Percentiles rank a stretch among this genome's conserved stretches.
Evolutionary conservation across 30 jellyfish, hydroid and myxozoan genomes (phyloP).

Genomic region (Morbakka virulenta): DNA sequence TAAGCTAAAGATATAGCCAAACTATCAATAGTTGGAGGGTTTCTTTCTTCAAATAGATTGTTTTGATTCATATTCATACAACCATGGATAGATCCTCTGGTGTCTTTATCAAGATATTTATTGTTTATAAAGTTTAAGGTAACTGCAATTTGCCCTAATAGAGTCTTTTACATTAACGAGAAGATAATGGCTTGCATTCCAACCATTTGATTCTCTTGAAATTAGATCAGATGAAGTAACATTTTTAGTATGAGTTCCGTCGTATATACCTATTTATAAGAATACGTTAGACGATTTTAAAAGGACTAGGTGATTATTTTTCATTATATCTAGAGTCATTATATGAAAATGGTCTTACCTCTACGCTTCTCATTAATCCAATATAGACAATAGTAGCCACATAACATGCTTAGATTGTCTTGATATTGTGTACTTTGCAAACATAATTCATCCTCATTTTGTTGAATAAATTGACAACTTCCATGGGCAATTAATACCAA

Average conservation of each 20-base stretch:
- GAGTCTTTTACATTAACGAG: too few relatives aligned
- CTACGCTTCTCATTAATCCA: too few relatives aligned
- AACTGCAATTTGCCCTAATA: too few relatives aligned
- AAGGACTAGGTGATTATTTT: not conserved
- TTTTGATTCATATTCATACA: conserved; percentile 35
- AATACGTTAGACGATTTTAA: not conserved
- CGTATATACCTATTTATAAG: not conserved
- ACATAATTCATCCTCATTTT: conserved; percentile 3
- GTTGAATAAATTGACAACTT: conserved; percentile 11
- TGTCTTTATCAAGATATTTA: conserved; percentile 24
- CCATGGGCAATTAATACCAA: conserved; percentile 10
- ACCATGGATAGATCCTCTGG: too few relatives aligned
- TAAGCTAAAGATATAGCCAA: too few relatives aligned
- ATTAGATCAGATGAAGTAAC: too few relatives aligned
- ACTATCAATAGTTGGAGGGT: too few relatives aligned
- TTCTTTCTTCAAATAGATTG: not conserved
- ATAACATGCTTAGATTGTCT: conserved; percentile 16
- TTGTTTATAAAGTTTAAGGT: not conserved
- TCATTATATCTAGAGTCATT: not conserved
- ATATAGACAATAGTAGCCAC: conserved; percentile 30
- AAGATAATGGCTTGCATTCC: too few relatives aligned
- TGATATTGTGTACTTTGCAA: conserved; percentile 17
- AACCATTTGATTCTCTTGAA: too few relatives aligned
- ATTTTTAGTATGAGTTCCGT: conserved; percentile 15
- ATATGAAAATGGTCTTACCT: not conserved